Evolutionary conservation across 2,888 invertebrate genomes (phyloP), one percentile per base, ranked within the genome.

Genomic region (Chydorus sphaericus): DNA sequence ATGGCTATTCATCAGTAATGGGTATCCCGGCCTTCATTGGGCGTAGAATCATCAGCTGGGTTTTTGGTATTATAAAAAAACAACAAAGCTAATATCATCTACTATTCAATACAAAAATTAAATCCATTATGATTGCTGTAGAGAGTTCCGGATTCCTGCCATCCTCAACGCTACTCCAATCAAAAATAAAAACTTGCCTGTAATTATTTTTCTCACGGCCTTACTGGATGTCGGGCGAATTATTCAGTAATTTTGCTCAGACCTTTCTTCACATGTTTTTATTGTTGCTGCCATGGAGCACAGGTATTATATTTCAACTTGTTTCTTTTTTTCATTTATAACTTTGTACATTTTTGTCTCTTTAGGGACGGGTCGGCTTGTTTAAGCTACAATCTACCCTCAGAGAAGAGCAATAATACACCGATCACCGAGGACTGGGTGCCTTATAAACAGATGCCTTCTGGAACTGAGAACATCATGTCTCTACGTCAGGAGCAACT

Each of bases 191-290:
- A 57, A 57, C 16, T 67, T 77, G 57, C 80, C 80, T 37, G 74
- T 80, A 18, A 64, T 81, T 30, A 68, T 82, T 75, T 81, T 62
- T 81, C 81, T 1, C 82, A 82, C 65, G 82, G 82, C 1, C 71
- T 81, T 26, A 79, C 79, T 1, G 78, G 77, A 1, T 74, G 73
- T 62, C 68, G 81, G 60, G 77, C 77, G 56, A 70, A 78, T 14
- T 79, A 80, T 64, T 76, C 77, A 28, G 72, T 75, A n/a, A 4
- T 70, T 77, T 48, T 78, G 78, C 63, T 68, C 72, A 44, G 80
- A 82, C 62, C 64, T 82, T 55, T 80, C 82, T 2, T 80, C 80
- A 2, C 73, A 77, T 62, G 82, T 82, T 2, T 81, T 75, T 65
- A 67, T 82, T 11, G 79, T 82, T 1, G 78, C 76, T 3, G 76